Evolutionary conservation across 64 coral and sea anemone genomes (phyloP).

Genomic region (Montipora sp.): DNA sequence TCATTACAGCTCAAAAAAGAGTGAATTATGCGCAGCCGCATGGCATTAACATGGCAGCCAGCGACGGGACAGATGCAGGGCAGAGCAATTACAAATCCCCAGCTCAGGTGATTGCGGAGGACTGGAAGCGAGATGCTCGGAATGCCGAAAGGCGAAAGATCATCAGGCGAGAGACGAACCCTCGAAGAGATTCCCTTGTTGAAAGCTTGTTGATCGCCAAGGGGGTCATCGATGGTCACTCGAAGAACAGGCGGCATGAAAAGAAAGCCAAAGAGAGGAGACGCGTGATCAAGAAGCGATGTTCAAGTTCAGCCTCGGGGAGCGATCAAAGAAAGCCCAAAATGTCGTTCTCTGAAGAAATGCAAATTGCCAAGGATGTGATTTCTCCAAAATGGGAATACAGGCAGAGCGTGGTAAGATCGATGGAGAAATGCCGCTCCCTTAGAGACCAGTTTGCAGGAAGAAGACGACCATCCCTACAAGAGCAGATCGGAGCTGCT

Average conservation of each 20-base stretch:
- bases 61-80: not conserved
- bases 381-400: not conserved
- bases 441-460: not conserved
- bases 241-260: not conserved
- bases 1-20: not conserved
- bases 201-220: slow-evolving; percentile 4
- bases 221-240: not conserved
- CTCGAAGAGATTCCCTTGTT: not conserved
- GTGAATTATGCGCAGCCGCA: not conserved
- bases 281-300: not conserved
- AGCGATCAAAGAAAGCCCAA: not conserved
- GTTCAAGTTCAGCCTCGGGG: no score
- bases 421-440: not conserved
- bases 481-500: not conserved
- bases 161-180: not conserved
- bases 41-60: not conserved
- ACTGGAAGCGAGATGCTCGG: slow-evolving; percentile 2
- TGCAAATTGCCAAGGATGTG: not conserved
- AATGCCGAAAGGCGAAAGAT: slow-evolving; percentile 23
- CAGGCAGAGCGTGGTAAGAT: not conserved
- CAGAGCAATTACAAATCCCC: not conserved
- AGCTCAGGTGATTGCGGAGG: not conserved
- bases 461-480: not conserved
- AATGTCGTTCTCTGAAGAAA: not conserved
- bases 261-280: slow-evolving; percentile 17